A percentile compares a stretch with the other conserved stretches of the same genome.
Evolutionary conservation across 1,140 invertebrate genomes (phyloP).

Genomic region (Cyclargus thomasi): DNA sequence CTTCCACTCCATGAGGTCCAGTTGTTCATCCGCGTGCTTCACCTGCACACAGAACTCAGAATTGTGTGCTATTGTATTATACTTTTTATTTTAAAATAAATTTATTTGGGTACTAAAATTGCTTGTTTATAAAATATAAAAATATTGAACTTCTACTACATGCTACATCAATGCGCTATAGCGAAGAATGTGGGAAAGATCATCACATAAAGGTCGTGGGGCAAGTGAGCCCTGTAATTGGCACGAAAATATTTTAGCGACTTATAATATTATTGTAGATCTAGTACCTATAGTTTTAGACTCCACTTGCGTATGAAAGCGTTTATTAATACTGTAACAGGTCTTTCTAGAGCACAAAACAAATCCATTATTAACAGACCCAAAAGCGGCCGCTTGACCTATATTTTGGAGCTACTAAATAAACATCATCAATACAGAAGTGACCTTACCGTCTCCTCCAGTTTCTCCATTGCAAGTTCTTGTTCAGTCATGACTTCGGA

Average conservation of each 20-base stretch:
- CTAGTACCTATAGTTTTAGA: too few species aligned
- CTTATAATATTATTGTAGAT: too few species aligned
- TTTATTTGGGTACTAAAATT: too few species aligned
- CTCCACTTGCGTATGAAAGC: not conserved
- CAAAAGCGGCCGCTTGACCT: constrained; percentile 49
- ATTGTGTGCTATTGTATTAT: too few species aligned
- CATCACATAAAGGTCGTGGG: too few species aligned
- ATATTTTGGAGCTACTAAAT: constrained; percentile 28
- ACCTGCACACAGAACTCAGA: constrained; percentile 31
- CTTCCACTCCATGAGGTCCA: constrained; percentile 72
- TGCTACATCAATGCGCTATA: too few species aligned
- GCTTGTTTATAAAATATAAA: too few species aligned
- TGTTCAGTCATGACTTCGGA: constrained; percentile 45
- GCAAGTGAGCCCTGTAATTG: too few species aligned
- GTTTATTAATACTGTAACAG: not conserved
- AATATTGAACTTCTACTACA: too few species aligned
- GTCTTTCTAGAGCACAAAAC: not conserved
- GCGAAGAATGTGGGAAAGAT: too few species aligned
- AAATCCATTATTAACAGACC: constrained; percentile 27
- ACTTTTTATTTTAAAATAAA: too few species aligned
- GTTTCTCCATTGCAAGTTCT: constrained; percentile 51
- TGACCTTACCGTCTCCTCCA: constrained; percentile 49
- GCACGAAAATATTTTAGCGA: too few species aligned
- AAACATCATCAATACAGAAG: constrained; percentile 18
- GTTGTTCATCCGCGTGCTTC: constrained; percentile 62